Evolutionary conservation across 2,797 vertebrate species (phyloP).

Genomic region (Poeciliopsis turneri): DNA sequence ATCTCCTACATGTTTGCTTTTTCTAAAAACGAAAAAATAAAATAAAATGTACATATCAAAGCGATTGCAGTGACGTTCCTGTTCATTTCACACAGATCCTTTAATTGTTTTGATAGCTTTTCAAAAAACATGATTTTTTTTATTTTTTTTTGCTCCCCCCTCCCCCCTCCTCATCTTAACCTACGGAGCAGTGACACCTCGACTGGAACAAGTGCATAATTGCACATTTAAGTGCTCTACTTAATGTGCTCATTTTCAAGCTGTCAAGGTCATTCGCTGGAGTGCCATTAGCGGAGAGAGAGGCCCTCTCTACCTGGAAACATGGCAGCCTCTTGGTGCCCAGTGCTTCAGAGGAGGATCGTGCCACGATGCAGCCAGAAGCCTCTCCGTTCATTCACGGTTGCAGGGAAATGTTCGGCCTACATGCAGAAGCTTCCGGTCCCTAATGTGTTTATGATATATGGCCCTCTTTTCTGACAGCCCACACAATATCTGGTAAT

Average conservation of each 20-base stretch:
- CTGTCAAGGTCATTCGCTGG: constrained; percentile 76
- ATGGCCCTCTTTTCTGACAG: constrained; percentile 14
- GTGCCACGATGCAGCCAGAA: constrained; percentile 20
- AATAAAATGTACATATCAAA: no score
- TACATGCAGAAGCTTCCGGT: constrained; percentile 19
- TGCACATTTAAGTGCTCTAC: constrained; percentile 82
- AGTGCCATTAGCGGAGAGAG: constrained; percentile 74
- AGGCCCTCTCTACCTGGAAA: constrained; percentile 67
- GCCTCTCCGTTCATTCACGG: constrained; percentile 2
- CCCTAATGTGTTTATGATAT: constrained; percentile 37
- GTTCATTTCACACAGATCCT: constrained; percentile 47
- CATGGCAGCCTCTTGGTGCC: constrained; percentile 57
- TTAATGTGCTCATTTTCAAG: constrained; percentile 82
- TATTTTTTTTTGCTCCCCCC: constrained; percentile 17
- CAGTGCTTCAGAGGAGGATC: constrained; percentile 42
- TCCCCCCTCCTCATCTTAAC: constrained; percentile 64
- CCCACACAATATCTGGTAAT: constrained; percentile 43
- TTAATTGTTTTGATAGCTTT: constrained; percentile 68
- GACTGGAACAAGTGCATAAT: constrained; percentile 79
- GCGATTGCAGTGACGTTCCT: constrained; percentile 21
- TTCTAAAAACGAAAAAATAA: background rate
- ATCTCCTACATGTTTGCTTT: constrained; percentile 10
- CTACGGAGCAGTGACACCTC: constrained; percentile 62
- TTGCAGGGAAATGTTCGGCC: background rate
- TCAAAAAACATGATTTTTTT: constrained; percentile 41